Base-by-base conservation (phyloP, 2,797 vertebrate genomes). In the Tadarida brasiliensis region DNA sequence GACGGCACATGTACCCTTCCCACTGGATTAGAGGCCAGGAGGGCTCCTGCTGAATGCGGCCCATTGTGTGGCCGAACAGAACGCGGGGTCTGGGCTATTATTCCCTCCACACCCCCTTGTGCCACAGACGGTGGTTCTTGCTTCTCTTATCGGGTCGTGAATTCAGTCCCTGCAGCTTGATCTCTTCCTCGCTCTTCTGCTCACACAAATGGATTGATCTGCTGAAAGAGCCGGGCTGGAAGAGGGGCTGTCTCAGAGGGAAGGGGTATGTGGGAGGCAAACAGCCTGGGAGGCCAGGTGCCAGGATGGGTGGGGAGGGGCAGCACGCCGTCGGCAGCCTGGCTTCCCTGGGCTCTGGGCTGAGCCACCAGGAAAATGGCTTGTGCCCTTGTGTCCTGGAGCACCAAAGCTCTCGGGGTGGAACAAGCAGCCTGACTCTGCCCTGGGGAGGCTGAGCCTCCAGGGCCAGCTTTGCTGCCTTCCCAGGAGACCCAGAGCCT, bases 21-120 rank as follows among this genome's bases (percentile, higher is more conserved):
- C 24, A 92, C 94, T 0, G 92, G 98, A 98, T 98, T 98, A 98
- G 97, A 95, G 98, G 97, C 97, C 97, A 95, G 87, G 88, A 90
- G 93, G 96, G 96, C 87, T 65, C 94, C 95, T 94, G 90, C 94
- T 98, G 98, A 98, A 98, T 97, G 94, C 15, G 35, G 82, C 87
- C 94, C 87, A 96, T 98, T 98, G 97, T 98, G 96, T 30, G 96
- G 92, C 76, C 24, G 9, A 96, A 83, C 93, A 97, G 96, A 97
- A 94, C 89, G 91, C 96, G 81, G 95, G 97, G 97, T 94, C 98
- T 95, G 97, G 96, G 91, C 97, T 98, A 94, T 97, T 97, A 94
- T 96, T 98, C 95, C 95, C 90, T 94, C 94, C 92, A 91, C 71
- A 59, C 95, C 94, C 92, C 94, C 97, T 97, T 39, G 89, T 96